Evolutionary conservation across 2,797 vertebrate species (phyloP).

Genomic region (Diplodus puntazzo): DNA sequence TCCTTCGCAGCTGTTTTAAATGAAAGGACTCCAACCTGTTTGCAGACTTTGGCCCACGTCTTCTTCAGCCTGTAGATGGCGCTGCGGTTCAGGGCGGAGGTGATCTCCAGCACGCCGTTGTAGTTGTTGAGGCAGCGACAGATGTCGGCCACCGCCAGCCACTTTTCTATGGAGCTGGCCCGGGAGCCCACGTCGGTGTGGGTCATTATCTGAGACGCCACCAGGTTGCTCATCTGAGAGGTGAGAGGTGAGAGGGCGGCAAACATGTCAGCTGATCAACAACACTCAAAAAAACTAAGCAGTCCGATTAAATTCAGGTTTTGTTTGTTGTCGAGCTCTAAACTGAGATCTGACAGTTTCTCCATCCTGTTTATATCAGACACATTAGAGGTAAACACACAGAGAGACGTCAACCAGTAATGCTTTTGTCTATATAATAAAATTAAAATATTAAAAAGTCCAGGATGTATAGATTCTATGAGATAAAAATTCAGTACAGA

Average conservation of each 20-base stretch:
- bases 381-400: too few relatives aligned
- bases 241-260: constrained; percentile 48
- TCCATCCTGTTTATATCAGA: too few relatives aligned
- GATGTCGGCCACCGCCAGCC: constrained; percentile 96
- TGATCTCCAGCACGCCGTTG: constrained; percentile 97
- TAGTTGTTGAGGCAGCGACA: constrained; percentile 97
- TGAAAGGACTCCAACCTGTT: constrained; percentile 85
- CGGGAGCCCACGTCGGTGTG: constrained; percentile 90
- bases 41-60: constrained; percentile 98
- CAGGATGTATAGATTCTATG: too few relatives aligned
- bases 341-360: too few relatives aligned
- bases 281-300: not conserved
- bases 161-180: constrained; percentile 94
- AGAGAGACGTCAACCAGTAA: too few relatives aligned
- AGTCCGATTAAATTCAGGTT: too few relatives aligned
- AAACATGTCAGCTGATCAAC: not conserved
- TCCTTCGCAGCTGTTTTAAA: not conserved
- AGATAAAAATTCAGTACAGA: too few relatives aligned
- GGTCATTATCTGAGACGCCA: constrained; percentile 96
- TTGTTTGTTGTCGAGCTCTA: too few relatives aligned
- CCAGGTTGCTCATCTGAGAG: constrained; percentile 97
- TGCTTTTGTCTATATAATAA: too few relatives aligned
- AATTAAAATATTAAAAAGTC: too few relatives aligned
- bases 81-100: constrained; percentile 96
- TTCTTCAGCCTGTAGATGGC: constrained; percentile 98